Percentiles rank a stretch among this genome's conserved stretches.
Conservation (phyloP, 1,140 invertebrate species). For the Apis laboriosa region DNA sequence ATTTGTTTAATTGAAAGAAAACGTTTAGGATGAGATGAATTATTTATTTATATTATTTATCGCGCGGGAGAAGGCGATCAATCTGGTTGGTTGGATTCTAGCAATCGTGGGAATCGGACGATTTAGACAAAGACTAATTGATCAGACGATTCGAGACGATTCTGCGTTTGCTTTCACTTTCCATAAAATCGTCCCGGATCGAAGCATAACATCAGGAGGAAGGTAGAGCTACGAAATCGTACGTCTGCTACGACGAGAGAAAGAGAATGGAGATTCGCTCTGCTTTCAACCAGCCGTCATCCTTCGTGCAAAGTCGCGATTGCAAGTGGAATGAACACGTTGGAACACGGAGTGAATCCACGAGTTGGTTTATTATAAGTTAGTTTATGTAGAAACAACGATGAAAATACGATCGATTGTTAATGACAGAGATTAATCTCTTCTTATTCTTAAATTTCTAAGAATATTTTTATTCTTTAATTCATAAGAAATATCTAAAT, state of each 20-base stretch:
- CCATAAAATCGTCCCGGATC: slow-evolving; percentile 42
- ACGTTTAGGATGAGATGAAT: not conserved
- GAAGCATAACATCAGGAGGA: slow-evolving; percentile 4
- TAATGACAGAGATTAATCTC: not conserved
- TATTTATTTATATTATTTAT: no score
- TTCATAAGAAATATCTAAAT: no score
- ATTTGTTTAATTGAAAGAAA: not conserved
- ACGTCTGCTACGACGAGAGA: not conserved
- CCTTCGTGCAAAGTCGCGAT: not conserved
- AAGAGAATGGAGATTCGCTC: slow-evolving; percentile 31
- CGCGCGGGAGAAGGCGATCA: no score
- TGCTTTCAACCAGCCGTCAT: not conserved
- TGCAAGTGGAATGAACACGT: not conserved
- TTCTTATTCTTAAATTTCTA: no score
- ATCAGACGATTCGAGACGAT: slow-evolving; percentile 13
- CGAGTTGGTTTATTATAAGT: not conserved
- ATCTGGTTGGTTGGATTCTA: not conserved
- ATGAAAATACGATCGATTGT: not conserved
- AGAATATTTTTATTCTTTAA: no score
- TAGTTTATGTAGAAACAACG: not conserved
- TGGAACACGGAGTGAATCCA: not conserved
- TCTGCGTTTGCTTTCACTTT: slow-evolving; percentile 44
- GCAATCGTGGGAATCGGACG: slow-evolving; percentile 36
- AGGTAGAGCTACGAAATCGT: slow-evolving; percentile 2
- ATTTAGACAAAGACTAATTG: slow-evolving; percentile 48